These are phyloP conservation scores for Dolichoris vasculosae DNA, from an alignment of 1,140 invertebrate species.

Conservation along the genomic window DNA sequence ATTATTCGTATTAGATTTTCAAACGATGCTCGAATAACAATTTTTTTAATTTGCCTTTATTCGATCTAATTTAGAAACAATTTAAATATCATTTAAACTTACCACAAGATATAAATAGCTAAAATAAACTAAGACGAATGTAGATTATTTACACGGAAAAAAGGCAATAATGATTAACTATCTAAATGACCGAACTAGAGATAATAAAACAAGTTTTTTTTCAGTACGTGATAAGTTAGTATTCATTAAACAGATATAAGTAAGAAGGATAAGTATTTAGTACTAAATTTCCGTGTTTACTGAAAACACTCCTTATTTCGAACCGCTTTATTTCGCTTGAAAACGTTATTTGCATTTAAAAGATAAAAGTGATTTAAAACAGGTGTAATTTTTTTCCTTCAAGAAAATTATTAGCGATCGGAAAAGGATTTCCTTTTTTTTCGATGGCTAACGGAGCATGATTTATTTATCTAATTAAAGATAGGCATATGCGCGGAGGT, in stretches of 20 bases:
- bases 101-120: not conserved
- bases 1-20: too few relatives aligned
- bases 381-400: not conserved
- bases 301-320: not conserved
- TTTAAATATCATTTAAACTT: not conserved
- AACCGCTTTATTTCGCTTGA: not conserved
- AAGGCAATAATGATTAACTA: not conserved
- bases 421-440: not conserved
- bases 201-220: conserved; percentile 17
- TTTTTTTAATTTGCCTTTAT: not conserved
- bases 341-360: not conserved
- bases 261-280: not conserved
- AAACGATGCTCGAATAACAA: too few relatives aligned
- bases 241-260: conserved; percentile 1
- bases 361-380: not conserved
- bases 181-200: not conserved
- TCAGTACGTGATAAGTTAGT: not conserved
- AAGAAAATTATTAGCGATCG: not conserved
- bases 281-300: not conserved
- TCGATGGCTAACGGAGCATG: too few relatives aligned
- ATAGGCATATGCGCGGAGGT: too few relatives aligned
- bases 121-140: not conserved
- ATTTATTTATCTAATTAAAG: too few relatives aligned
- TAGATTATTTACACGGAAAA: not conserved
- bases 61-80: not conserved